Evolutionary conservation across 1,140 invertebrate species (phyloP).

Genomic region (Drosophila willistoni): DNA sequence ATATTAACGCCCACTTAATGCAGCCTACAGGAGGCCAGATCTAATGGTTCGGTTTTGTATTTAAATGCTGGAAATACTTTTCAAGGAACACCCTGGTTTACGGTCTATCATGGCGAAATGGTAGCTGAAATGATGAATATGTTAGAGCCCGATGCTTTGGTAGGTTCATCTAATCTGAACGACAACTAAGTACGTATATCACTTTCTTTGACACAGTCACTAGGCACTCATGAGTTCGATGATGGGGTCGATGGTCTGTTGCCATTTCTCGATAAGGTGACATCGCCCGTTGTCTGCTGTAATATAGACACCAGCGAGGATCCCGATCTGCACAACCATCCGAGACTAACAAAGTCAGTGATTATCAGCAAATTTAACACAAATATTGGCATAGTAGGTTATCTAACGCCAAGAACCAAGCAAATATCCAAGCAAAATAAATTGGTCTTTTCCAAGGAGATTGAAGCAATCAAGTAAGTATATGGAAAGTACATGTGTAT

Average conservation of each 20-base stretch:
- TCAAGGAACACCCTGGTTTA: constrained; percentile 93
- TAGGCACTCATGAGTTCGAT: constrained; percentile 98
- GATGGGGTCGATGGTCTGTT: constrained; percentile 88
- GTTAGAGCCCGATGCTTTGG: constrained; percentile 91
- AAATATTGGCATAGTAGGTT: constrained; percentile 93
- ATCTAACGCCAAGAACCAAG: constrained; percentile 92
- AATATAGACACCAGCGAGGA: constrained; percentile 90
- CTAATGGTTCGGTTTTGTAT: constrained; percentile 86
- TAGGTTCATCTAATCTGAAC: constrained; percentile 83
- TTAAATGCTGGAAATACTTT: constrained; percentile 95
- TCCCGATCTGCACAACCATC: constrained; percentile 84
- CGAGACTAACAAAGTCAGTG: constrained; percentile 85
- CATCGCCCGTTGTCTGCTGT: constrained; percentile 89
- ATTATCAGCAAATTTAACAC: constrained; percentile 86
- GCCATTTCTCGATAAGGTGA: constrained; percentile 88
- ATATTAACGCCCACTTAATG: neutral
- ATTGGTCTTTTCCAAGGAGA: constrained; percentile 89
- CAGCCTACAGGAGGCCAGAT: constrained; percentile 85
- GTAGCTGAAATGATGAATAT: constrained; percentile 90
- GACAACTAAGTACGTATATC: neutral
- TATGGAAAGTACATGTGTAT: too few species aligned
- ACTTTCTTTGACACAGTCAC: constrained; percentile 85
- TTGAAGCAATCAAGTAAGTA: constrained; percentile 85
- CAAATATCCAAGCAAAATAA: constrained; percentile 85
- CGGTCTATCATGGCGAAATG: constrained; percentile 89